Evolutionary conservation across 2,888 invertebrate species (phyloP).

Genomic region (Synanthedon vespiformis): DNA sequence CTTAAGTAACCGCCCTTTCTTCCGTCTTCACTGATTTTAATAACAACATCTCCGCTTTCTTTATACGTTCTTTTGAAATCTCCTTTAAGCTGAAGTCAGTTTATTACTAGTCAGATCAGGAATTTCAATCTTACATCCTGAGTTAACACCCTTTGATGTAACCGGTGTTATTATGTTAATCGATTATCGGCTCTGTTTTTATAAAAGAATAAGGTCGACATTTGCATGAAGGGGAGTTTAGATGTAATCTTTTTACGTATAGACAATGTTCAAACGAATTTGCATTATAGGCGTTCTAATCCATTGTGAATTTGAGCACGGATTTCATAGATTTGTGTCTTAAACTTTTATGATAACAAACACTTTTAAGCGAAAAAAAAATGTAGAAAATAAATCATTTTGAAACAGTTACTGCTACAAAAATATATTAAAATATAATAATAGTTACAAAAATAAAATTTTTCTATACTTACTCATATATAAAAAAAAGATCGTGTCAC

Average conservation of each 20-base stretch:
- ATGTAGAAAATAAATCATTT: too few species aligned
- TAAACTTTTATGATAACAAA: too few species aligned
- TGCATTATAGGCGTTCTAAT: conserved; percentile 15
- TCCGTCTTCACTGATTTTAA: conserved; percentile 50
- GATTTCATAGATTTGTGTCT: conserved; percentile 16
- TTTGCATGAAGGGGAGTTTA: conserved; percentile 8
- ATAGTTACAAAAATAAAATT: too few species aligned
- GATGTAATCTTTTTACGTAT: conserved; percentile 9
- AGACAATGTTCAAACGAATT: conserved; percentile 20
- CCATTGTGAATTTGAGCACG: conserved; percentile 24
- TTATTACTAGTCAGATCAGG: conserved; percentile 69
- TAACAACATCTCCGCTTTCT: conserved; percentile 52
- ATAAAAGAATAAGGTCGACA: conserved; percentile 15
- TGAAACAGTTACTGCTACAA: too few species aligned
- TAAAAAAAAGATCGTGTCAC: too few species aligned
- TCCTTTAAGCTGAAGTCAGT: conserved; percentile 53
- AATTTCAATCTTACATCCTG: conserved; percentile 67
- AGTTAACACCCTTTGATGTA: conserved; percentile 56
- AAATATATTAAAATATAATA: too few species aligned
- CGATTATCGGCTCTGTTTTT: conserved; percentile 19
- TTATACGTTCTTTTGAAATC: conserved; percentile 61
- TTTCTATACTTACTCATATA: too few species aligned
- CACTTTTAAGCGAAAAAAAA: too few species aligned
- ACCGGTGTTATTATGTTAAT: conserved; percentile 15
- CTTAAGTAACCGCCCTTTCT: conserved; percentile 42